A percentile compares a stretch with the other conserved stretches of the same genome.
These are phyloP conservation scores for Bungarus multicinctus DNA, from an alignment of 2,113 vertebrate genomes.

Conservation along the genomic window DNA sequence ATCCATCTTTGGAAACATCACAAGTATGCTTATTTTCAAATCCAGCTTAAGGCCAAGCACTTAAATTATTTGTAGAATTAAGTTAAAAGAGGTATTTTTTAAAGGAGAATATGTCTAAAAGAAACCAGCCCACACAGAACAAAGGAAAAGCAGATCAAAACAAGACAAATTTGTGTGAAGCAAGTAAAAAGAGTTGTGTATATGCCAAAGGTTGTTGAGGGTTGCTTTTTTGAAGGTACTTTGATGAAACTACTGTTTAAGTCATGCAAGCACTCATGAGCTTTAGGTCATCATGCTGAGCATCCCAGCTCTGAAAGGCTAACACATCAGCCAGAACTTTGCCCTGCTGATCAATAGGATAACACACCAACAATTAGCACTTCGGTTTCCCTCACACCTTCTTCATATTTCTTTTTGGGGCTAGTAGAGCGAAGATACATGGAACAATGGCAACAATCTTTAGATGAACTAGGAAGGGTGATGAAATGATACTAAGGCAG, in stretches of 20 bases:
- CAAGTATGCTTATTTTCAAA: neutral
- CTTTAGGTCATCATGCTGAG: neutral
- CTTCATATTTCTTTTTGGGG: neutral
- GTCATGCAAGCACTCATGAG: neutral
- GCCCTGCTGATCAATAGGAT: neutral
- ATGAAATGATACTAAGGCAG: neutral
- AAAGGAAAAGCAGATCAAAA: neutral
- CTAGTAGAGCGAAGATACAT: neutral
- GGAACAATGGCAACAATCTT: neutral
- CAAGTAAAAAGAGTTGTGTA: neutral
- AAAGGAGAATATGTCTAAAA: neutral
- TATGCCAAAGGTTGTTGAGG: neutral
- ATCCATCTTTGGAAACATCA: neutral
- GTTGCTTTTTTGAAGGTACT: neutral
- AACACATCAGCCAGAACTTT: neutral
- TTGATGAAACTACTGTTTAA: neutral
- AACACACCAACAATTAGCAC: neutral
- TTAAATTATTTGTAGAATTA: neutral
- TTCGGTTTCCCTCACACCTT: neutral
- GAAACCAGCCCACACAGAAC: neutral
- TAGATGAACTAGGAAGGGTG: neutral
- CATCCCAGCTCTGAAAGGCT: neutral
- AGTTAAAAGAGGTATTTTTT: neutral
- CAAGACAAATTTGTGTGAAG: neutral
- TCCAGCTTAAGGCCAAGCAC: neutral